Base-by-base conservation (phyloP, 1,140 invertebrate species). In the fruit fly (Drosophila melanogaster) region DNA sequence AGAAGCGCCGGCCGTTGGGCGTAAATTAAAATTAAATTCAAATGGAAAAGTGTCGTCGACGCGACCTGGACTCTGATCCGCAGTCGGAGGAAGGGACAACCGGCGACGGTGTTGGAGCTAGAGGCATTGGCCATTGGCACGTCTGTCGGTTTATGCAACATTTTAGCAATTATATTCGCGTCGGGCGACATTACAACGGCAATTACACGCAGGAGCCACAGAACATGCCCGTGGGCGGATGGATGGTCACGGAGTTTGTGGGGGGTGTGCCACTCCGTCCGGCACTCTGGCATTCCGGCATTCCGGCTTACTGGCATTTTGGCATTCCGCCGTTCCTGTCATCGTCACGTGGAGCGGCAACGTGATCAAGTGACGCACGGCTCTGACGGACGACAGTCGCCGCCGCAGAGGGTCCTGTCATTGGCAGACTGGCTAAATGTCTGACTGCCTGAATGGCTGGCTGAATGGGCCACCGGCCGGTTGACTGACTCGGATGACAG, bases 1-100 rank as follows among this genome's bases (percentile, higher is more conserved):
- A 26, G 33, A 11, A 24, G 33, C 4, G 51, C 15, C 43, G 40
- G 83, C 70, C 79, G 70, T 79, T 87, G 79, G 83, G 79, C 83
- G 84, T 89, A 87, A 87, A 87, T 87, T 87, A 83, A 87, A 87
- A 87, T 87, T 87, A 87, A 87, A 87, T 89, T 87, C 83, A 87
- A 87, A 87, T 87, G 83, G 83, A 87, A 86, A 87, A 87, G 76
- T 87, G 83, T 87, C 83, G 81, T 81, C 47, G 62, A 47, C 15
- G 40, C 57, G 67, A 71, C 66, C 66, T 67, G 64, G 37, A 50
- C 57, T 30, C 26, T n/a, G 19, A 58, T 8, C 14, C n/a, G 24
- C 11, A 65, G 26, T 0, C 22, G 19, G 22, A 64, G 19, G 5
- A 5, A 3, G 35, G 35, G 41, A 7, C 37, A 38, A 3, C 37